A percentile compares a stretch with the other conserved stretches of the same genome.
These are phyloP conservation scores for Drosophila albomicans DNA, from an alignment of 1,140 invertebrate species.

Conservation along the genomic window DNA sequence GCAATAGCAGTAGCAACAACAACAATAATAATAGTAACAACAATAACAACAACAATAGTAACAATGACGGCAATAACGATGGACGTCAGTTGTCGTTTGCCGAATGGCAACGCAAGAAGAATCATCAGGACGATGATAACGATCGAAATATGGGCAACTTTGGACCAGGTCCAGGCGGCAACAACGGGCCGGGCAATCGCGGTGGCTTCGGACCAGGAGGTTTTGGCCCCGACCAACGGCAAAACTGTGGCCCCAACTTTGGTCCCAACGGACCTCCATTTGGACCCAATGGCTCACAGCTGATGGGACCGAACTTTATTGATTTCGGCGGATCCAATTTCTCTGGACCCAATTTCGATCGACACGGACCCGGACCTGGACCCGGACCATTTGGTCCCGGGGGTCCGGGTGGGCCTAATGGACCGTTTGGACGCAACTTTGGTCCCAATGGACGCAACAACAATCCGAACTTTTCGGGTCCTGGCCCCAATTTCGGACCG, in stretches of 20 bases:
- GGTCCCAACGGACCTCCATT: constrained; percentile 29
- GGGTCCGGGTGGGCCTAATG: constrained; percentile 41
- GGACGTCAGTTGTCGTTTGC: constrained; percentile 59
- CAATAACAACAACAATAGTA: constrained; percentile 16
- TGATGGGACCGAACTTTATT: constrained; percentile 29
- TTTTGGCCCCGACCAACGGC: constrained; percentile 16
- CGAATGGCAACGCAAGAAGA: constrained; percentile 74
- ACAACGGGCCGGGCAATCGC: constrained; percentile 9
- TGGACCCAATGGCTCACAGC: constrained; percentile 17
- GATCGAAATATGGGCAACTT: constrained; percentile 1
- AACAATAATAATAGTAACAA: constrained; percentile 31
- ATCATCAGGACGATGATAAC: constrained; percentile 26
- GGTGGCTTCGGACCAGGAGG: constrained; percentile 21
- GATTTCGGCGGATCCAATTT: constrained; percentile 41
- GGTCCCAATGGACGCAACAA: constrained; percentile 46
- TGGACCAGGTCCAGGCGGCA: background rate
- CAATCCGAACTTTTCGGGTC: constrained; percentile 49
- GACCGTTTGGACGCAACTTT: constrained; percentile 55
- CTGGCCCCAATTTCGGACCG: constrained; percentile 50
- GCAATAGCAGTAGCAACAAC: constrained; percentile 20
- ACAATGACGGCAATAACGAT: constrained; percentile 1
- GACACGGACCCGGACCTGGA: constrained; percentile 31
- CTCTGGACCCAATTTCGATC: constrained; percentile 44
- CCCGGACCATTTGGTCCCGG: constrained; percentile 31
- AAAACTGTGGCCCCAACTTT: constrained; percentile 5